Percentiles rank a stretch among this genome's conserved stretches.
Evolutionary conservation across 2,113 vertebrate species (phyloP).

Genomic region (Lepidothrix coronata): DNA sequence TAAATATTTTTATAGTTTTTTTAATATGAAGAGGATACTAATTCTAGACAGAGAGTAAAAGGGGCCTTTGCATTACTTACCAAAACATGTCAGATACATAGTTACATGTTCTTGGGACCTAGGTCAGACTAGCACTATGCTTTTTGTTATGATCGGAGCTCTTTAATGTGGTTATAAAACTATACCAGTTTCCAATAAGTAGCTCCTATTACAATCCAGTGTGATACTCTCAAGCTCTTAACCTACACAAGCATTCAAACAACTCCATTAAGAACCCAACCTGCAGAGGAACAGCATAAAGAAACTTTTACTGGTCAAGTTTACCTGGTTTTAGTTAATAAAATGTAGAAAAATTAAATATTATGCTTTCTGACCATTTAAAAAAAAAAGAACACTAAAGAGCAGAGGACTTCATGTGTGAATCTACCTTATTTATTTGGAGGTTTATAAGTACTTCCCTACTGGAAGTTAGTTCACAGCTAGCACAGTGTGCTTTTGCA

Average conservation of each 20-base stretch:
- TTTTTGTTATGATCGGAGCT: background rate
- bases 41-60: background rate
- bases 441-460: background rate
- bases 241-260: background rate
- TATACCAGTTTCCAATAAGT: background rate
- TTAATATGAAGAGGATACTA: background rate
- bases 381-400: background rate
- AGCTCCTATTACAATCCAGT: background rate
- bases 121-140: background rate
- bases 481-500: background rate
- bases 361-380: background rate
- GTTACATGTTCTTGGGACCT: background rate
- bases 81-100: background rate
- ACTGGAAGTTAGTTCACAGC: background rate
- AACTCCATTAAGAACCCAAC: background rate
- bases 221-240: background rate
- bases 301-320: background rate
- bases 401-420: background rate
- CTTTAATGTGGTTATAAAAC: background rate
- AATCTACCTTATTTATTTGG: background rate
- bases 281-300: background rate
- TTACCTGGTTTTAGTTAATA: background rate
- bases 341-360: background rate
- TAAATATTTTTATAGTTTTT: background rate
- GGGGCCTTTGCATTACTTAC: background rate